Percentiles rank a stretch among this genome's conserved stretches.
Evolutionary conservation across 2,888 invertebrate species (phyloP).

Genomic region (Athripsodes cinereus): DNA sequence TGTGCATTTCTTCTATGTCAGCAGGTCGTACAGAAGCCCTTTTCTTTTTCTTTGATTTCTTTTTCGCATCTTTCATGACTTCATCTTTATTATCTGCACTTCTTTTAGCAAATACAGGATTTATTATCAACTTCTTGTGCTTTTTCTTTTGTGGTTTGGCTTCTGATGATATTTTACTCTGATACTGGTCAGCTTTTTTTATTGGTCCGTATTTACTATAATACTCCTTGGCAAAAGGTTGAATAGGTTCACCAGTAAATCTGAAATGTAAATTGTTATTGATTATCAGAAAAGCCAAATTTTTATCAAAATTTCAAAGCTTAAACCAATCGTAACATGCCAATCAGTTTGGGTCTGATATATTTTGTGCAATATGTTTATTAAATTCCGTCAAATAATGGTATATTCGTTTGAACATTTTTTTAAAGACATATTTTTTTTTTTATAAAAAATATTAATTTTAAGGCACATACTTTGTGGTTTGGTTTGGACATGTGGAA

Average conservation of each 20-base stretch:
- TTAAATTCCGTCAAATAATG: too few species aligned
- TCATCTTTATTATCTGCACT: slow-evolving; percentile 34
- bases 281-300: too few species aligned
- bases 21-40: slow-evolving; percentile 12
- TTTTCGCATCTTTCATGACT: slow-evolving; percentile 8
- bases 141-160: not conserved
- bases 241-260: slow-evolving; percentile 18
- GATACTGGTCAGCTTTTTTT: not conserved
- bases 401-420: too few species aligned
- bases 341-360: too few species aligned
- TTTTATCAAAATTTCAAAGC: too few species aligned
- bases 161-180: slow-evolving; percentile 1
- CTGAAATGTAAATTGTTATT: slow-evolving; percentile 11
- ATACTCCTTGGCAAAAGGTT: slow-evolving; percentile 19
- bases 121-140: slow-evolving; percentile 37
- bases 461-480: too few species aligned
- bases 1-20: slow-evolving; percentile 40
- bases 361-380: too few species aligned
- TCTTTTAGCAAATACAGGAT: slow-evolving; percentile 48
- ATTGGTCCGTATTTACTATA: slow-evolving; percentile 10
- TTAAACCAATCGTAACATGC: too few species aligned
- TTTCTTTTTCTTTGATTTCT: not conserved
- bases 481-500: too few species aligned
- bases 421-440: too few species aligned
- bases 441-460: too few species aligned